phyloP scores from a whole-genome alignment of 2,797 vertebrate genomes.

The Crypturellus tataupa region DNA sequence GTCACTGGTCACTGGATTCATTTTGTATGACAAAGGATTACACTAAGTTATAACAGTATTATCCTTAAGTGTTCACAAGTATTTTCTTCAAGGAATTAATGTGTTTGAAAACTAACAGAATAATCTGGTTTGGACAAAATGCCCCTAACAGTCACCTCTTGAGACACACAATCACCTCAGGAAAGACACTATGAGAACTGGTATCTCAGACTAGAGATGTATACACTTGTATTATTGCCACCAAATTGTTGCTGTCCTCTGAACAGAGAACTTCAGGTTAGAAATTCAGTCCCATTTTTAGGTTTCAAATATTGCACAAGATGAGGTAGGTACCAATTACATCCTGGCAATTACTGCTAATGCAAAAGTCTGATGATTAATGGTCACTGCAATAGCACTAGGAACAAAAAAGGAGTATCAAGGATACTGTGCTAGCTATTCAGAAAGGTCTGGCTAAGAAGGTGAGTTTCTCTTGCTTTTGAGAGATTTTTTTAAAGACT shows the following conservation, averaged over 20 bases:
- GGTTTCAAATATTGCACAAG: neutral
- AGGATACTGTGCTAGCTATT: neutral
- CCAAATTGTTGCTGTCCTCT: neutral
- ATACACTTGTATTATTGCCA: neutral
- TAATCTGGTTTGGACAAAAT: neutral
- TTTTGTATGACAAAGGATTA: neutral
- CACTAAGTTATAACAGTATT: neutral
- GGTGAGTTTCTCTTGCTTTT: neutral
- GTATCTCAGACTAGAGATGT: neutral
- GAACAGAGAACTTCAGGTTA: neutral
- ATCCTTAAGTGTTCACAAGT: neutral
- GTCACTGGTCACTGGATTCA: neutral
- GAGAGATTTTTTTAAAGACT: neutral
- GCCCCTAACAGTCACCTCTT: neutral
- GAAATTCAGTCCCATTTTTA: neutral
- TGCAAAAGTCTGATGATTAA: neutral
- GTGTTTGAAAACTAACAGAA: neutral
- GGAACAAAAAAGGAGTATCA: neutral
- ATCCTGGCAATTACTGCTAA: neutral
- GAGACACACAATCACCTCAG: neutral
- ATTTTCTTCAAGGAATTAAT: neutral
- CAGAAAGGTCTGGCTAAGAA: neutral
- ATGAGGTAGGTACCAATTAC: neutral
- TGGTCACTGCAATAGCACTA: neutral
- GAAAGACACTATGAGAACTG: neutral